Evolutionary conservation across 1,140 invertebrate species (phyloP), one percentile per base, ranked within the genome.

Genomic region (Tachypleus tridentatus): DNA sequence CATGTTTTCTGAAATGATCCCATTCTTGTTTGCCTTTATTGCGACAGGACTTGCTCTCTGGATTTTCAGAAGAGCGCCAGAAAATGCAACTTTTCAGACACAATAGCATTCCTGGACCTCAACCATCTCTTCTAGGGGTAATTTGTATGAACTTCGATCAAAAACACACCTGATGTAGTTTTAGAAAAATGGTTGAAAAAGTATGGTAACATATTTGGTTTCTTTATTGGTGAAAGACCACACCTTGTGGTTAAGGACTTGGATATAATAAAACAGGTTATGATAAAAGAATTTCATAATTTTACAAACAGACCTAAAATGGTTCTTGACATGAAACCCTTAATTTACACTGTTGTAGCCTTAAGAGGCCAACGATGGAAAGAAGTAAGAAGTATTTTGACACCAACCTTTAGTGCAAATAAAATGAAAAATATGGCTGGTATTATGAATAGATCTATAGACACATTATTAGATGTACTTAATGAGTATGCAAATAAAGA

Each of bases 381-480:
- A 65, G 74, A 79, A 29, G 76, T 82, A 4, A 69, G 82, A 6
- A 72, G 70, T 4, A 72, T 79, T 10, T 72, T 82, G 49, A 79
- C 79, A 53, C 80, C 81, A n/a, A 79, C 78, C 2, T 83, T 83
- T 69, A 80, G 78, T 53, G 73, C 77, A 7, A 64, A 73, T 11
- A 83, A 82, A 72, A 75, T 83, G 70, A 78, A 77, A 70, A 74
- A 71, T 10, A 75, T 80, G 75, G 67, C 67, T 29, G 65, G 70
- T 3, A 70, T 75, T 5, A 77, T 79, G 58, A 72, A 76, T 53
- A 58, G 69, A 7, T 65, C 65, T 51, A 64, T 76, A 70, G 51
- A 68, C 76, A 4, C 67, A 72, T 51, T 64, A 68, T 50, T 75
- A 48, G 58, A 70, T 4, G 70, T 74, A 5, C 47, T 78, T 0